Percentiles rank a stretch among this genome's conserved stretches.
Conservation (phyloP, 1,140 invertebrate genomes). For the Ceratina calcarata region DNA sequence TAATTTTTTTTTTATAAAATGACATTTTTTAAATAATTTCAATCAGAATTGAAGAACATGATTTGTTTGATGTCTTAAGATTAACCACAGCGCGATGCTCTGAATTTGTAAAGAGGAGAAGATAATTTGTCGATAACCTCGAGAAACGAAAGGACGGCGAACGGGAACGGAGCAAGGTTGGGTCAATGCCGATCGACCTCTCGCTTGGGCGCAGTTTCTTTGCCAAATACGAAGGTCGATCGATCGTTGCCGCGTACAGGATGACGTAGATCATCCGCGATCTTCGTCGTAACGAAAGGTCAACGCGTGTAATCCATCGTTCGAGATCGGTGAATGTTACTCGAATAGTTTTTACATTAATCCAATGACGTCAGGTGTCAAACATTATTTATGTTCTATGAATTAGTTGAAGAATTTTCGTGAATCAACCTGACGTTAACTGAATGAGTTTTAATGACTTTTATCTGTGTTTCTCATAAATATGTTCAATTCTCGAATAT, state of each 20-base stretch:
- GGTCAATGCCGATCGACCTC: slow-evolving; percentile 38
- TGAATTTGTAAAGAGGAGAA: neutral
- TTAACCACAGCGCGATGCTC: neutral
- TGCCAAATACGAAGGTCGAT: slow-evolving; percentile 48
- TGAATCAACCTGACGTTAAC: too few relatives aligned
- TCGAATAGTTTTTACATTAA: neutral
- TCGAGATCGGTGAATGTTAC: neutral
- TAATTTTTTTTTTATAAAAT: too few relatives aligned
- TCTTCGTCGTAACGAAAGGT: slow-evolving; percentile 35
- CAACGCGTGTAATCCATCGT: slow-evolving; percentile 24
- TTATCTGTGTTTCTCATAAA: too few relatives aligned
- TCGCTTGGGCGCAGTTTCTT: slow-evolving; percentile 33
- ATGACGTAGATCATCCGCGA: slow-evolving; percentile 41
- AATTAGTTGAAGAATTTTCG: too few relatives aligned
- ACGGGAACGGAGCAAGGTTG: slow-evolving; percentile 28
- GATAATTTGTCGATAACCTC: slow-evolving; percentile 6
- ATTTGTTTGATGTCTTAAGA: too few relatives aligned
- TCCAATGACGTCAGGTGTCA: neutral
- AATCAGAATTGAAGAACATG: too few relatives aligned
- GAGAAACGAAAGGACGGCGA: slow-evolving; percentile 25
- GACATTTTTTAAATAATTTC: too few relatives aligned
- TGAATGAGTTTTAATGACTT: too few relatives aligned
- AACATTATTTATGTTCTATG: neutral
- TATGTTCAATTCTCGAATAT: too few relatives aligned
- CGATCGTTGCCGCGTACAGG: slow-evolving; percentile 18